Conservation (phyloP, 2,113 vertebrate genomes). For the Leptobrachium leishanense region DNA sequence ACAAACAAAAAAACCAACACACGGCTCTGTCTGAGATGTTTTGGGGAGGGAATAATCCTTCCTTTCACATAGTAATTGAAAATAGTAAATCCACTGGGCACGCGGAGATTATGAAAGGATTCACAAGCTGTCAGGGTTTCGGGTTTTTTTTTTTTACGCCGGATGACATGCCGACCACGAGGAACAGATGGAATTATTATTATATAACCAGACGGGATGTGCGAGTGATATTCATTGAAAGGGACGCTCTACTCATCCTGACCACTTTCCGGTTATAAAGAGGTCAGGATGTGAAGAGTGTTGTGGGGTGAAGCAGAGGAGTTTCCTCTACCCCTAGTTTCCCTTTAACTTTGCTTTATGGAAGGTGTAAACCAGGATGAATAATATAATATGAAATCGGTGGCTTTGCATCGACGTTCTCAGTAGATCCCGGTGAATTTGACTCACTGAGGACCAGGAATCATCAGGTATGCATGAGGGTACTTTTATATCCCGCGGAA, state of each 20-base stretch:
- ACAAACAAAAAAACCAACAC: constrained; percentile 15
- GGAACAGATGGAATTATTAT: constrained; percentile 35
- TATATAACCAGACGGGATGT: constrained; percentile 23
- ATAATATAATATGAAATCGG: background rate
- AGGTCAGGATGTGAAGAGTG: too few relatives aligned
- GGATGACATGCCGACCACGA: constrained; percentile 10
- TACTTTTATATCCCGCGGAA: too few relatives aligned
- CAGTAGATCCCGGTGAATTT: background rate
- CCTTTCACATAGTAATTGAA: constrained; percentile 47
- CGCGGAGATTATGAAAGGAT: constrained; percentile 47
- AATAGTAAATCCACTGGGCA: constrained; percentile 46
- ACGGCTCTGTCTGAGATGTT: constrained; percentile 33
- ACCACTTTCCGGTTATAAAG: too few relatives aligned
- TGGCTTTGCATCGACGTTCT: background rate
- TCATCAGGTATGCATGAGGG: too few relatives aligned
- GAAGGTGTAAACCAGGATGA: constrained; percentile 15
- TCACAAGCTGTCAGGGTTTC: constrained; percentile 41
- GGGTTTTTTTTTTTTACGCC: background rate
- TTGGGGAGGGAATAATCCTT: constrained; percentile 45
- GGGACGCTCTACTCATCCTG: background rate
- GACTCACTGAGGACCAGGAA: too few relatives aligned
- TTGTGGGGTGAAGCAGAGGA: too few relatives aligned
- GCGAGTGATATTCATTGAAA: constrained; percentile 31
- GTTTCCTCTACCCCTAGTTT: too few relatives aligned
- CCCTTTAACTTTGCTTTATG: background rate